Evolutionary conservation across 2,888 invertebrate species (phyloP).

Genomic region (Chesias legatella): DNA sequence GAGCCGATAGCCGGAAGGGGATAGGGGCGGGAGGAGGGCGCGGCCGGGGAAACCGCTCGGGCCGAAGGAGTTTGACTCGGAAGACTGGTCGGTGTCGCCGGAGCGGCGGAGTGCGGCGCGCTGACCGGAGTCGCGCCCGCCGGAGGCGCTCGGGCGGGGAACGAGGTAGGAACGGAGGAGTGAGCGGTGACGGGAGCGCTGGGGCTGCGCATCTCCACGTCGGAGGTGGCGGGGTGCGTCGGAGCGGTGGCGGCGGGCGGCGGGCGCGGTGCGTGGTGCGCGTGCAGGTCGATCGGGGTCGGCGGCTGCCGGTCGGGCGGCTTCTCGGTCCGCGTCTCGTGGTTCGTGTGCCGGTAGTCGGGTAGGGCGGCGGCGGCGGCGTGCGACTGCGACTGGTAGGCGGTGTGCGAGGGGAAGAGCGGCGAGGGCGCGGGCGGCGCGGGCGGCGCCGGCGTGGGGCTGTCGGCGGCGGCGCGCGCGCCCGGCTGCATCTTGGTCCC

Average conservation of each 20-base stretch:
- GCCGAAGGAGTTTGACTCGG: constrained; percentile 63
- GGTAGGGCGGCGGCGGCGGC: constrained; percentile 69
- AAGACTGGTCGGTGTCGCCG: constrained; percentile 63
- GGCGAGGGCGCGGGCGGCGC: constrained; percentile 69
- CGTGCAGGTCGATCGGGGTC: constrained; percentile 64
- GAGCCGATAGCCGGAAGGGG: constrained; percentile 70
- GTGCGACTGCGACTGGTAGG: constrained; percentile 71
- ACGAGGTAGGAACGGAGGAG: constrained; percentile 68
- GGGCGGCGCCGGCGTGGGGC: constrained; percentile 70
- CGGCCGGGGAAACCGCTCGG: constrained; percentile 59
- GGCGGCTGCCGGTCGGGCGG: constrained; percentile 49
- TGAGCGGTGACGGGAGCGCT: constrained; percentile 42
- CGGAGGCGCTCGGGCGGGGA: constrained; percentile 56
- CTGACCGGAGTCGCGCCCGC: constrained; percentile 51
- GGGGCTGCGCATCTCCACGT: constrained; percentile 37
- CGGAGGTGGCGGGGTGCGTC: constrained; percentile 47
- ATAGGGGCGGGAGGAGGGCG: constrained; percentile 62
- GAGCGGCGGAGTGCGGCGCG: constrained; percentile 52
- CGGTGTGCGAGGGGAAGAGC: constrained; percentile 67
- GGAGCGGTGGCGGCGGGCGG: constrained; percentile 41
- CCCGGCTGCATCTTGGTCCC: constrained; percentile 71
- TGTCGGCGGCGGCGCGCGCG: constrained; percentile 70
- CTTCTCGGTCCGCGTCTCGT: constrained; percentile 78
- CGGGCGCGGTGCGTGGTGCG: constrained; percentile 53
- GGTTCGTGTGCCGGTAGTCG: constrained; percentile 74